Percentiles rank a stretch among this genome's conserved stretches.
Evolutionary conservation across 2,888 invertebrate species (phyloP).

Genomic region (Amphipyra tragopoginis): DNA sequence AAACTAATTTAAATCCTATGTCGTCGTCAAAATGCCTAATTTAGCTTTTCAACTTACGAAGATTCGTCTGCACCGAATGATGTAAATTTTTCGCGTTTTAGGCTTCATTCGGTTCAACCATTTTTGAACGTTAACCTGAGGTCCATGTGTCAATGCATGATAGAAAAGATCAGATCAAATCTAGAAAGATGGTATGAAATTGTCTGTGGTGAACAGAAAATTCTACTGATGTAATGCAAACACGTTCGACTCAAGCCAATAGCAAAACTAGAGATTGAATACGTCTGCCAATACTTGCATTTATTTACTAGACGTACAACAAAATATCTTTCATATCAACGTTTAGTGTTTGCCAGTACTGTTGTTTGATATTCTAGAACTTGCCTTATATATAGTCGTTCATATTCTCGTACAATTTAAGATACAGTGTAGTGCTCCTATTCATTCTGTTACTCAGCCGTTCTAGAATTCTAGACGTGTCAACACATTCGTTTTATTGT

Average conservation of each 20-base stretch:
- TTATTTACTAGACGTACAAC: conserved; percentile 34
- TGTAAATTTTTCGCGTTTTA: no score
- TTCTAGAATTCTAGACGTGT: conserved; percentile 37
- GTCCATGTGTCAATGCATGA: no score
- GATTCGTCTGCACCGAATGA: no score
- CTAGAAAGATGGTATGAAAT: conserved; percentile 11
- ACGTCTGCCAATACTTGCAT: conserved; percentile 47
- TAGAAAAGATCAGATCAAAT: no score
- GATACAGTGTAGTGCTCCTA: conserved; percentile 6
- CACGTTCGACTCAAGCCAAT: conserved; percentile 15
- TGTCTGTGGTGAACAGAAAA: background rate
- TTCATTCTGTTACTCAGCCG: conserved; percentile 27
- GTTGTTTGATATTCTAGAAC: conserved; percentile 39
- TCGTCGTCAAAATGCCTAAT: no score
- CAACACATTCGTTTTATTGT: conserved; percentile 44
- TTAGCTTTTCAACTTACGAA: no score
- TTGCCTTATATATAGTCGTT: conserved; percentile 30
- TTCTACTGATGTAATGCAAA: conserved; percentile 26
- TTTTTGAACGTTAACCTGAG: no score
- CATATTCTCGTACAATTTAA: conserved; percentile 20
- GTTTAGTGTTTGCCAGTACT: conserved; percentile 32
- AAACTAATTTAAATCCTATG: no score
- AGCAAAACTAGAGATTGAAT: conserved; percentile 29
- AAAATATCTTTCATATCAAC: conserved; percentile 34
- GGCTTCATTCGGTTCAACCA: no score